A percentile compares a stretch with the other conserved stretches of the same genome.
phyloP scores from a whole-genome alignment of 2,113 vertebrate species.

The Phaethon lepturus region DNA sequence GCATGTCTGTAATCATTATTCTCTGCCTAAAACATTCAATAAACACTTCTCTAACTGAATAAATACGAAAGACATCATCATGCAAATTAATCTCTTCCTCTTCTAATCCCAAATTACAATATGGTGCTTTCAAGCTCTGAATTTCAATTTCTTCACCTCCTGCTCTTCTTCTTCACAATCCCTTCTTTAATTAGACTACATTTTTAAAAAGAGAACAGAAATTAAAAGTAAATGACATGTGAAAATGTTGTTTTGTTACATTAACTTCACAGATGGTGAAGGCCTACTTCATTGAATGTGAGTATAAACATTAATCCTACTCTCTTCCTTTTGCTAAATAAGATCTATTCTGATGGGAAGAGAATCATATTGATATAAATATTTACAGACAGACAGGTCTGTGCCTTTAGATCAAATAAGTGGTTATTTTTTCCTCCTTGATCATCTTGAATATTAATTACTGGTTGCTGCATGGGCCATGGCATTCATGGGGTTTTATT shows the following conservation, averaged over 20 bases:
- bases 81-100: not conserved
- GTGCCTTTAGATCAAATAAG: not conserved
- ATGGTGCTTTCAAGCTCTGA: not conserved
- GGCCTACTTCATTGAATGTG: not conserved
- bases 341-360: not conserved
- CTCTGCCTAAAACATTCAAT: not conserved
- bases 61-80: conserved; percentile 9
- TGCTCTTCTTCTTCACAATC: not conserved
- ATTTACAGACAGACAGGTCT: not conserved
- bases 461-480: not conserved
- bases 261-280: conserved; percentile 45
- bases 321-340: not conserved
- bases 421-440: not conserved
- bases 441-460: not conserved
- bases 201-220: conserved; percentile 1
- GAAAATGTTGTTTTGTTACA: conserved; percentile 30
- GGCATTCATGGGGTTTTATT: not conserved
- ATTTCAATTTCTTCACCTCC: not conserved
- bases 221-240: conserved; percentile 39
- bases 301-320: not conserved
- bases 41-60: conserved; percentile 15
- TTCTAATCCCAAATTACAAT: conserved; percentile 21
- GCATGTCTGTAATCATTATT: not conserved
- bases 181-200: conserved; percentile 14
- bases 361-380: not conserved